These are phyloP conservation scores for Loripinus fragilis DNA, from an alignment of 2,888 invertebrate species.

Conservation along the genomic window DNA sequence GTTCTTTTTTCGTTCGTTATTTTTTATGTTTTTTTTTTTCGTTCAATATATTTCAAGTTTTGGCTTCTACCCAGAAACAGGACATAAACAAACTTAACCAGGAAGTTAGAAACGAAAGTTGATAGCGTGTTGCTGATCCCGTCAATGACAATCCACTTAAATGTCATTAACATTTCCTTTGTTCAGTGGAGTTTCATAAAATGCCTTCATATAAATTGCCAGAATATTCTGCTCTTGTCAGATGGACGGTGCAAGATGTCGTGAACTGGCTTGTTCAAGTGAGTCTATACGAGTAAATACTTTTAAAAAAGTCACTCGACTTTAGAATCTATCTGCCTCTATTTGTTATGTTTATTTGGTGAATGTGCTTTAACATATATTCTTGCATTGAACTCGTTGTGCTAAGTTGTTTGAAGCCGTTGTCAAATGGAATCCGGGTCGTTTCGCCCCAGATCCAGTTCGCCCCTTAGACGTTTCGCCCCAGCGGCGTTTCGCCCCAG, in stretches of 20 bases:
- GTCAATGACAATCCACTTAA: background rate
- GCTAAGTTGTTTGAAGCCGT: too few species aligned
- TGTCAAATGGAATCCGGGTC: too few species aligned
- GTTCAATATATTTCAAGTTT: background rate
- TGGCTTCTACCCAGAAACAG: background rate
- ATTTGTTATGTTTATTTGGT: too few species aligned
- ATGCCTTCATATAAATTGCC: slow-evolving; percentile 37
- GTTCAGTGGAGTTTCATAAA: background rate
- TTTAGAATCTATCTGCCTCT: background rate
- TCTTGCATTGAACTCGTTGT: too few species aligned
- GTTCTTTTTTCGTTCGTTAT: too few species aligned
- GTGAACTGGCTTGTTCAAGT: slow-evolving; percentile 63
- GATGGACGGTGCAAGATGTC: slow-evolving; percentile 66
- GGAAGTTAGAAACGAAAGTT: slow-evolving; percentile 12
- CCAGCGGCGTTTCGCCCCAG: too few species aligned
- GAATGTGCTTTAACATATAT: too few species aligned
- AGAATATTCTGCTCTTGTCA: slow-evolving; percentile 53
- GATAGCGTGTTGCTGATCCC: background rate
- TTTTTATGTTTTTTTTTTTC: background rate
- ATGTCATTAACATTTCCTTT: background rate
- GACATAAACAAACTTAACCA: background rate
- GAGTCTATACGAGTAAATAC: background rate
- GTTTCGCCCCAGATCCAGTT: too few species aligned
- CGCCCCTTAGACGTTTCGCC: too few species aligned
- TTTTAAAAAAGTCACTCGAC: background rate